Conservation (phyloP, 2,113 vertebrate species). For the Chlorocebus sabaeus region DNA sequence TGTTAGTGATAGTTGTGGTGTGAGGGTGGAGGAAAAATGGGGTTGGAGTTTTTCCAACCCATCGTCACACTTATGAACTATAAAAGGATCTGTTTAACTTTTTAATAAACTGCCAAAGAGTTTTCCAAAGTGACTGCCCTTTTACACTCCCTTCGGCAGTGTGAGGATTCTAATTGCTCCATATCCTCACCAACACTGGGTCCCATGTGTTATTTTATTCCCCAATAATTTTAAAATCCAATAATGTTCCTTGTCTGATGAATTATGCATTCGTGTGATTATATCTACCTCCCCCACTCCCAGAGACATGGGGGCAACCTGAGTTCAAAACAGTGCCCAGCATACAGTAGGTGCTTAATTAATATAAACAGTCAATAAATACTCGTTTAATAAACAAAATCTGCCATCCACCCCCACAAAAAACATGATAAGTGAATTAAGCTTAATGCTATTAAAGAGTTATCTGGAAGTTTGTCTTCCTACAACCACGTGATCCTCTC, state of each 20-base stretch:
- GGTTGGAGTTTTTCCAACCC: no score
- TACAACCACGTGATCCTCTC: neutral
- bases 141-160: neutral
- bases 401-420: neutral
- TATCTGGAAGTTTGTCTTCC: neutral
- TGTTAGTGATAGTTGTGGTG: no score
- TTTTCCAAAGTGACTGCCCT: neutral
- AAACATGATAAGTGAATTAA: neutral
- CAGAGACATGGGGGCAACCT: neutral
- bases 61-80: no score
- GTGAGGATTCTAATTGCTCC: neutral
- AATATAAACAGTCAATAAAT: neutral
- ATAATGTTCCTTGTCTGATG: neutral
- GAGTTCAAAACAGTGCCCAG: neutral
- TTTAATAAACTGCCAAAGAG: neutral
- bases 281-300: neutral
- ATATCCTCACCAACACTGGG: neutral
- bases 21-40: no score
- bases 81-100: neutral
- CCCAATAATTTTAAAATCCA: slow-evolving; percentile 6
- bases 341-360: neutral
- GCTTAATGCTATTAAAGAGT: neutral
- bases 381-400: neutral
- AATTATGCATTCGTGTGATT: neutral
- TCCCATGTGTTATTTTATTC: neutral